Base-by-base conservation (phyloP, 2,888 invertebrate genomes). In the Reticulitermes lucifugus region DNA sequence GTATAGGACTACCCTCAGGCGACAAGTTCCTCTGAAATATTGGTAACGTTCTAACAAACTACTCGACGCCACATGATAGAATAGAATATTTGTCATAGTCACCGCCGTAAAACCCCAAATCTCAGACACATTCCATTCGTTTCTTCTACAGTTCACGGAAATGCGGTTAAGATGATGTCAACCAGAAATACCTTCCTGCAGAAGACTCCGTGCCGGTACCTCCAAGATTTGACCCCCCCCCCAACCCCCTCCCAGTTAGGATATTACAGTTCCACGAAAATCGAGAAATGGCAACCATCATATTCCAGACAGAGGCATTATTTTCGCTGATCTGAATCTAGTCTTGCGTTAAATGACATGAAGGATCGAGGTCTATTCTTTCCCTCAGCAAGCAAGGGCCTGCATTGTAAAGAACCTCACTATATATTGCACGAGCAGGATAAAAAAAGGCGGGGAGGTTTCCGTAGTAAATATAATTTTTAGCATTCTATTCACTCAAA, bases 391-490 rank as follows among this genome's bases (percentile, higher is more conserved):
- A 59, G 83, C 41, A 59, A 73, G 75, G 77, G 51, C 35, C 83
- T 81, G 83, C 83, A 83, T 83, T 73, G 83, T 83, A 83, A 83
- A 83, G 83, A 83, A 83, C 83, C 71, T 55, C 77, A 25, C 83
- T 77, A 77, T 77, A 77, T 46, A 77, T 77, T 46, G 59, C 73
- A 75, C 41, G 71, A 55, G 41, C 43, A 73, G 41, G 83, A 51
- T 41, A 51, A 73, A 51, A 73, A 70, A 51, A n/a, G 65, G 41
- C 25, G 51, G 79, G 70, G 75, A 51, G 85, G 82, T 85, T 82
- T 85, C 85, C 85, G 85, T 59, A 65, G 81, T 82, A 85, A 85
- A 85, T 85, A 85, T 85, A 85, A 85, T 85, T 85, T 85, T 85
- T 85, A 85, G 81, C 85, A 85, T 85, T 85, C 85, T 85, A 82